Conservation (phyloP, 2,797 vertebrate species). For the Avahi laniger region DNA sequence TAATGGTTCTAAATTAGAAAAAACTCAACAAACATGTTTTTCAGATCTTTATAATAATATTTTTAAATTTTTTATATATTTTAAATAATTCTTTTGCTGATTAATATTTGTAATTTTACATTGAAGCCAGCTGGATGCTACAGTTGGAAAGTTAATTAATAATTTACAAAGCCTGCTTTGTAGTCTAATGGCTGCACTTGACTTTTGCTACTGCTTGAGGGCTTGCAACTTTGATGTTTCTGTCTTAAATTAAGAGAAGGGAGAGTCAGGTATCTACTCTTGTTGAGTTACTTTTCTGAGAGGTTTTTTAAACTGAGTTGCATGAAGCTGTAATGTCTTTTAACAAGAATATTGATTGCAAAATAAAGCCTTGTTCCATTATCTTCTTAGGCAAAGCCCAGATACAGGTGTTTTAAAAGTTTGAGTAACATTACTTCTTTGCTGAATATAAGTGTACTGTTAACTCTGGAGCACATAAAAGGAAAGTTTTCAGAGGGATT, state of each 20-base stretch:
- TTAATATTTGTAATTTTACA: conserved; percentile 62
- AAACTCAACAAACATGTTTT: neutral
- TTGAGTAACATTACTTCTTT: conserved; percentile 17
- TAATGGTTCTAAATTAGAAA: neutral
- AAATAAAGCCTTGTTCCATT: conserved; percentile 62
- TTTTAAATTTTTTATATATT: conserved; percentile 10
- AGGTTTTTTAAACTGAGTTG: conserved; percentile 53
- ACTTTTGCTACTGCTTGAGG: conserved; percentile 67
- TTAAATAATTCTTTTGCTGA: conserved; percentile 41
- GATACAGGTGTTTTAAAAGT: conserved; percentile 7
- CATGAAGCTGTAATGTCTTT: conserved; percentile 51
- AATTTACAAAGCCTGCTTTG: conserved; percentile 71
- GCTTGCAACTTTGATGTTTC: conserved; percentile 65
- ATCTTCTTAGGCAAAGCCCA: conserved; percentile 45
- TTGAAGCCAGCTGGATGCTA: conserved; percentile 35
- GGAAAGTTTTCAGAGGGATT: neutral
- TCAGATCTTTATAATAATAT: neutral
- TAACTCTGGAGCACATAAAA: conserved; percentile 39
- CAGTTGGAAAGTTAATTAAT: conserved; percentile 77
- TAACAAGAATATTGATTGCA: conserved; percentile 54
- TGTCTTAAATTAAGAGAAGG: conserved; percentile 64
- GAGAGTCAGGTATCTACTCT: conserved; percentile 22
- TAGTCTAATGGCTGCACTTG: conserved; percentile 72
- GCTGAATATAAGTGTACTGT: neutral
- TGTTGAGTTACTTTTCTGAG: conserved; percentile 55